Base-by-base conservation (phyloP, 2,113 vertebrate species). In the Mesembrinibis cayennensis region DNA sequence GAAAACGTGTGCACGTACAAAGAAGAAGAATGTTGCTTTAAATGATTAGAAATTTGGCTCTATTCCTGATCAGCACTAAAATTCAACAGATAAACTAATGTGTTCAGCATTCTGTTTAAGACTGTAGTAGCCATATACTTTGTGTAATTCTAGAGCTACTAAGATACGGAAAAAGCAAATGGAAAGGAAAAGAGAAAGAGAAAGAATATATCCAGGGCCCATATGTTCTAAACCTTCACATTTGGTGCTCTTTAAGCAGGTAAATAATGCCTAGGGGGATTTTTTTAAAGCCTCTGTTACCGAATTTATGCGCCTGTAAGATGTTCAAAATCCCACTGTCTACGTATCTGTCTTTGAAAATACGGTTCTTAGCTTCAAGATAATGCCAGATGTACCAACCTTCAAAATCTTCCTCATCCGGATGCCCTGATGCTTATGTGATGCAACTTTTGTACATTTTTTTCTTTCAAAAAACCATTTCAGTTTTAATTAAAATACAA, bases 11-110 rank as follows among this genome's bases (percentile, higher is more conserved):
- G 77, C 76, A 67, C 16, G 72, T 89, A 92, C 72, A 92, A 89
- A 95, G 73, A 87, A 85, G 61, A 95, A 85, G 67, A 95, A 89
- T 59, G 38, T 32, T 77, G 72, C 71, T 91, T 61, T 36, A 71
- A 32, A 56, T 66, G 16, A 71, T 69, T 85, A 82, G 42, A 82
- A 70, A 83, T 82, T 66, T 91, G 30, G 58, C n/a, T 86, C 23
- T 53, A 16, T 84, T 87, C 42, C 38, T 3, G 3, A 32, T 42
- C 47, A 63, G 17, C 16, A 12, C n/a, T 81, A 71, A 62, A 65
- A 91, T 50, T 76, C 44, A 72, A 55, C 16, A 62, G 45, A n/a
- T 59, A 58, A 53, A 66, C 9, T 38, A 62, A 50, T 9, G 23
- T 58, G 25, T 45, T 87, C 47, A 87, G 11, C n/a, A 21, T 83